Percentiles rank a stretch among this genome's conserved stretches.
Evolutionary conservation across 2,888 invertebrate genomes (phyloP).

Genomic region (Melikaiella ostensackeni): DNA sequence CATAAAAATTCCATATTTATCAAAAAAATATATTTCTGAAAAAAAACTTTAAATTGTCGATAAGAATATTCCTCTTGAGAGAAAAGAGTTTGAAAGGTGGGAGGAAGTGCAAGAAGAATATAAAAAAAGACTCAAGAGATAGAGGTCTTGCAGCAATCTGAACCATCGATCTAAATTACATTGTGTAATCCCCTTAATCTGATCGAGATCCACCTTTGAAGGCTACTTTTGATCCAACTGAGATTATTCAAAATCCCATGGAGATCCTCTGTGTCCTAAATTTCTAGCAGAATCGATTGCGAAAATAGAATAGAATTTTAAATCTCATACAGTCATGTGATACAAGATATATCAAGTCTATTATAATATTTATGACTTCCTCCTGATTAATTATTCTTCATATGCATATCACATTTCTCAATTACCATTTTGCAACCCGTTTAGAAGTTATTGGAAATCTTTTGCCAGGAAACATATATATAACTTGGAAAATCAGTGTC

Average conservation of each 20-base stretch:
- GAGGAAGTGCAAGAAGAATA: neutral
- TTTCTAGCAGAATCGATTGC: neutral
- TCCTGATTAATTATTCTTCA: neutral
- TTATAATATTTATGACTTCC: neutral
- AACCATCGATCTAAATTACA: constrained; percentile 11
- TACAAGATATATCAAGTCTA: neutral
- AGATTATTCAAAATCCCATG: neutral
- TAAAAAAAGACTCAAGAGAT: neutral
- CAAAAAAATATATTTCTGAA: too few species aligned
- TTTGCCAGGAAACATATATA: neutral
- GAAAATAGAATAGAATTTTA: neutral
- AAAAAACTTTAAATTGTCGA: too few species aligned
- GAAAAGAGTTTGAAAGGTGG: neutral
- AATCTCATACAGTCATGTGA: too few species aligned
- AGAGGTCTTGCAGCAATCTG: neutral
- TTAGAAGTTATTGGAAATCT: constrained; percentile 5
- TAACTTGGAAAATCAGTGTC: neutral
- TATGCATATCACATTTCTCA: too few species aligned
- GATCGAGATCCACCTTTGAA: constrained; percentile 5
- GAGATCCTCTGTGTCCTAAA: neutral
- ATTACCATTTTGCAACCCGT: neutral
- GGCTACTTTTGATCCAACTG: neutral
- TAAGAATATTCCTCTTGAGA: neutral
- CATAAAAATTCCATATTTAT: too few species aligned
- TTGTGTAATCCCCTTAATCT: constrained; percentile 12